These are phyloP conservation scores for Pseudanteris insignis DNA, from an alignment of 2,888 invertebrate genomes.

Conservation along the genomic window DNA sequence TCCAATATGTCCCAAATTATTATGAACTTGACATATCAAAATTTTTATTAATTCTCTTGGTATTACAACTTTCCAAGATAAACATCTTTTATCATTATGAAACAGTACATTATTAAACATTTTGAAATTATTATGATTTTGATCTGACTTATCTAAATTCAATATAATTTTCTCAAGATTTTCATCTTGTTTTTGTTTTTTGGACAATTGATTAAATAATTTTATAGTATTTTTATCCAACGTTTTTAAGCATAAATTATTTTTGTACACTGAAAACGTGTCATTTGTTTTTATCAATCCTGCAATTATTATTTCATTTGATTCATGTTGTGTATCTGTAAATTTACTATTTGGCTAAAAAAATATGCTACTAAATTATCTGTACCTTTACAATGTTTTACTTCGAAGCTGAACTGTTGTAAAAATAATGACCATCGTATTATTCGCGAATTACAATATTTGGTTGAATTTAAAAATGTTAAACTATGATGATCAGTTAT, in stretches of 20 bases:
- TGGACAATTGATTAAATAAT: not conserved
- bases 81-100: not conserved
- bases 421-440: slow-evolving; percentile 13
- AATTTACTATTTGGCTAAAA: slow-evolving; percentile 11
- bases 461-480: slow-evolving; percentile 11
- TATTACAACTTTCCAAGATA: not conserved
- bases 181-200: not conserved
- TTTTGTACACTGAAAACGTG: too few relatives aligned
- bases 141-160: too few relatives aligned
- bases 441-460: slow-evolving; percentile 11
- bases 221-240: too few relatives aligned
- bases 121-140: not conserved
- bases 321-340: not conserved
- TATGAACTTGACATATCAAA: slow-evolving; percentile 3
- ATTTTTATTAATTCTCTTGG: not conserved
- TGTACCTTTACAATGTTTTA: slow-evolving; percentile 12
- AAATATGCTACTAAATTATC: slow-evolving; percentile 15
- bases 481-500: slow-evolving; percentile 21
- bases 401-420: slow-evolving; percentile 13
- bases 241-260: too few relatives aligned
- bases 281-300: too few relatives aligned
- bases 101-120: slow-evolving; percentile 3
- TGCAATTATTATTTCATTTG: slow-evolving; percentile 1
- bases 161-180: too few relatives aligned
- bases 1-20: slow-evolving; percentile 18